A percentile compares a stretch with the other conserved stretches of the same genome.
These are phyloP conservation scores for Diachasmimorpha longicaudata DNA, from an alignment of 1,140 invertebrate species.

Conservation along the genomic window DNA sequence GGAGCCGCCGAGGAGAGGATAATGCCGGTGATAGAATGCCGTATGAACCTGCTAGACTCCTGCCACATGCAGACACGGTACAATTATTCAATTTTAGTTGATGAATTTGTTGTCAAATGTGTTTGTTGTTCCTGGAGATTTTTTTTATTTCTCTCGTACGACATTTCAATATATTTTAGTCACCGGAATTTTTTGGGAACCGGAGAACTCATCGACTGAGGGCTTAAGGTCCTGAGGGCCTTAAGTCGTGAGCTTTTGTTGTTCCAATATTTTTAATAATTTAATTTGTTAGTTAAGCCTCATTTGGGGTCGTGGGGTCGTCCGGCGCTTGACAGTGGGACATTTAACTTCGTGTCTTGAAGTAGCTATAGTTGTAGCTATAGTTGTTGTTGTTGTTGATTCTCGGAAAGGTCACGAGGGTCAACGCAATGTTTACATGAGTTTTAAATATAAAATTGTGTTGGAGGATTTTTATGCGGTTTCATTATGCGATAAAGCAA, in stretches of 20 bases:
- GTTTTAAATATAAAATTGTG: not conserved
- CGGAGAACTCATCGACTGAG: not conserved
- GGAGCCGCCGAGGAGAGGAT: not conserved
- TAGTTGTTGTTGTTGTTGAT: not conserved
- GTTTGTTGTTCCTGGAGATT: not conserved
- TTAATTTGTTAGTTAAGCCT: too few relatives aligned
- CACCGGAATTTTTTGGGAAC: not conserved
- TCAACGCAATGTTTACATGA: not conserved
- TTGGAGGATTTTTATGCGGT: not conserved
- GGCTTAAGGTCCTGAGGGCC: too few relatives aligned
- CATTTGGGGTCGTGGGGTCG: not conserved
- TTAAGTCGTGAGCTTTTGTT: not conserved
- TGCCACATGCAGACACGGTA: constrained; percentile 30
- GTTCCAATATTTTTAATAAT: not conserved
- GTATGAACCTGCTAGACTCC: constrained; percentile 25
- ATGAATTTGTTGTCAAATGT: not conserved
- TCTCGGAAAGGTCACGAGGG: too few relatives aligned
- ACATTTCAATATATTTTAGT: too few relatives aligned
- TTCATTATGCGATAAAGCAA: not conserved
- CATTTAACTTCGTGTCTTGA: too few relatives aligned
- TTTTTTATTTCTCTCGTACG: not conserved
- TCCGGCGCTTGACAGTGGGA: not conserved
- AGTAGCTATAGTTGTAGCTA: too few relatives aligned
- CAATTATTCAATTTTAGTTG: not conserved
- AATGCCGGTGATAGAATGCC: constrained; percentile 33